These are phyloP conservation scores for Cacoxenus indagator DNA, from an alignment of 2,888 invertebrate genomes.

Conservation along the genomic window DNA sequence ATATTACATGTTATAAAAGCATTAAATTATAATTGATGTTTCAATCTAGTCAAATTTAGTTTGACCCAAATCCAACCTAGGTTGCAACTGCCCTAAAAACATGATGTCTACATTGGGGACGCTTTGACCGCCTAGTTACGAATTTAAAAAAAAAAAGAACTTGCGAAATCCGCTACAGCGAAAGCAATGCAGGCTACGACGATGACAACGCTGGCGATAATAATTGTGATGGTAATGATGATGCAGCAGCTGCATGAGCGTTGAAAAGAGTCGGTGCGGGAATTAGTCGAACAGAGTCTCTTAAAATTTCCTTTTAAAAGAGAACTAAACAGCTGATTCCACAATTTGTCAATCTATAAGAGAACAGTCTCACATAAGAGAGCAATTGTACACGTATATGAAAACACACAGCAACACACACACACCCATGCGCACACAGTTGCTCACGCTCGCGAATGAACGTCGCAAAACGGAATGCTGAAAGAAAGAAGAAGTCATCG, in stretches of 20 bases:
- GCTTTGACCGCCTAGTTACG: slow-evolving; percentile 62
- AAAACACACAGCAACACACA: slow-evolving; percentile 26
- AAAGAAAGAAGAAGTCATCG: slow-evolving; percentile 62
- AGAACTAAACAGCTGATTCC: slow-evolving; percentile 28
- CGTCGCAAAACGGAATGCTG: slow-evolving; percentile 54
- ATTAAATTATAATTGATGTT: no score
- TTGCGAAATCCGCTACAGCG: slow-evolving; percentile 11
- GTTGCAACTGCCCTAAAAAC: slow-evolving; percentile 2
- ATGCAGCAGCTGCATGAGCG: slow-evolving; percentile 3
- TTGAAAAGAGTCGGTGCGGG: not conserved
- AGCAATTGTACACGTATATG: not conserved
- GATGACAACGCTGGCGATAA: not conserved
- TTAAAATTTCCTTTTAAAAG: not conserved
- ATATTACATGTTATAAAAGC: no score
- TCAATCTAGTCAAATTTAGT: no score
- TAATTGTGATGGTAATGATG: not conserved
- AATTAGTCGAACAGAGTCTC: no score
- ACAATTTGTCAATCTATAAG: not conserved
- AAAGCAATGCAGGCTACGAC: slow-evolving; percentile 33
- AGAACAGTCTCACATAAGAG: slow-evolving; percentile 14
- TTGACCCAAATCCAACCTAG: no score
- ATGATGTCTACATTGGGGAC: slow-evolving; percentile 13
- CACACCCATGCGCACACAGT: slow-evolving; percentile 24
- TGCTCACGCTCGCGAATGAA: slow-evolving; percentile 52
- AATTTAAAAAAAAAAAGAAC: slow-evolving; percentile 45